Conservation (phyloP, 1,140 invertebrate genomes). For the Pristionchus pacificus region DNA sequence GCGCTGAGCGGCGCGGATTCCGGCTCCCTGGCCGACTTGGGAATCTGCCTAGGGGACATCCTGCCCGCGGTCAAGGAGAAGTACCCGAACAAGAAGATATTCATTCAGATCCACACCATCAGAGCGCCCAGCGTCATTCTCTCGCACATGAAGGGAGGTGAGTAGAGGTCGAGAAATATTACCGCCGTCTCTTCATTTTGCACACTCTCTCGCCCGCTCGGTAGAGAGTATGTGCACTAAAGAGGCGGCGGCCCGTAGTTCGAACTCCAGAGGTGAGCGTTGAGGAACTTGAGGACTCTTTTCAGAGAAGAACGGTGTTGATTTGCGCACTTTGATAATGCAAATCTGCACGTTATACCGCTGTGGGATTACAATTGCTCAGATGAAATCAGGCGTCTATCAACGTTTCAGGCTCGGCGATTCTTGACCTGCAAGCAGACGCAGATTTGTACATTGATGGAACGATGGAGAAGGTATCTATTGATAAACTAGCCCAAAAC, state of each 20-base stretch:
- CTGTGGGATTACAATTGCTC: not conserved
- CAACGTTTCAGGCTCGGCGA: conserved; percentile 38
- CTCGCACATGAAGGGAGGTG: conserved; percentile 44
- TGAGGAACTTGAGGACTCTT: no score
- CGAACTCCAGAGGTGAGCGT: no score
- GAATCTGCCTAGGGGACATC: conserved; percentile 56
- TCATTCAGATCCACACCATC: conserved; percentile 41
- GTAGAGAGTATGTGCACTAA: no score
- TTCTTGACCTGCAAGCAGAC: conserved; percentile 45
- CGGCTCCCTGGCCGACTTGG: conserved; percentile 45
- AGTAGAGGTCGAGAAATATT: not conserved
- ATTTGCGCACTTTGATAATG: no score
- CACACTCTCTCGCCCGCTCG: no score
- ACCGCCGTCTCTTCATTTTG: no score
- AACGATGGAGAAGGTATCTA: conserved; percentile 44
- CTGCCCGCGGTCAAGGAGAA: conserved; percentile 51
- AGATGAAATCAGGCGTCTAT: no score
- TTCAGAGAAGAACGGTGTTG: no score
- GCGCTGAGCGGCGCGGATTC: no score
- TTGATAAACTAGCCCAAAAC: no score
- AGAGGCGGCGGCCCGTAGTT: no score
- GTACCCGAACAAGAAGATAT: conserved; percentile 52
- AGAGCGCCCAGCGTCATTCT: conserved; percentile 51
- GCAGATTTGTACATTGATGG: conserved; percentile 56
- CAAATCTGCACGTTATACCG: no score